Evolutionary conservation across 2,113 vertebrate genomes (phyloP).

Genomic region (Sorex araneus): DNA sequence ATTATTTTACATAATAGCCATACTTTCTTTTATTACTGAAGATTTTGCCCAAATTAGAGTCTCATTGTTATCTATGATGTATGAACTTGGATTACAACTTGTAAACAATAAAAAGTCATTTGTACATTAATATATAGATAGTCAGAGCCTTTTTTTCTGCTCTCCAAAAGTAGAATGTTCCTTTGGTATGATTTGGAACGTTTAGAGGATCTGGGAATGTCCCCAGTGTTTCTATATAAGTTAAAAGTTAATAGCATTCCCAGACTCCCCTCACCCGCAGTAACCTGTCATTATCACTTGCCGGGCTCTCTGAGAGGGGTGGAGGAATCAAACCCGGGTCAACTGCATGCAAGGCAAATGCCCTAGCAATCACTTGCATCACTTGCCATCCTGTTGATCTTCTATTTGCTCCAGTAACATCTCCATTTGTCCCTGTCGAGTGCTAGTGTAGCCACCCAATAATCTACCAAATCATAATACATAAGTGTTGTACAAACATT

Average conservation of each 20-base stretch:
- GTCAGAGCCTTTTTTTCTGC: neutral
- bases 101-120: neutral
- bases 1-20: neutral
- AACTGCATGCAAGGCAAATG: too few species aligned
- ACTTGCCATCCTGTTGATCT: too few species aligned
- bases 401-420: too few species aligned
- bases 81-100: conserved; percentile 5
- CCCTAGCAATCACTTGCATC: too few species aligned
- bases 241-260: neutral
- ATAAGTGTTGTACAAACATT: too few species aligned
- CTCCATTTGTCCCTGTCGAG: too few species aligned
- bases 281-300: too few species aligned
- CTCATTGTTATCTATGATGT: neutral
- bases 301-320: too few species aligned
- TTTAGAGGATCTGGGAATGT: neutral
- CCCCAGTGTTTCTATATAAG: neutral
- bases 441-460: too few species aligned
- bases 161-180: neutral
- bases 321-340: too few species aligned
- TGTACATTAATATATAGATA: neutral
- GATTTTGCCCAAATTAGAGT: neutral
- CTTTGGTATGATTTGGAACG: too few species aligned
- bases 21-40: neutral
- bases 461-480: too few species aligned
- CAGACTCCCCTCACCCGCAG: neutral